Percentiles rank a stretch among this genome's conserved stretches.
These are phyloP conservation scores for Aphodius sticticus DNA, from an alignment of 2,888 invertebrate genomes.

Conservation along the genomic window DNA sequence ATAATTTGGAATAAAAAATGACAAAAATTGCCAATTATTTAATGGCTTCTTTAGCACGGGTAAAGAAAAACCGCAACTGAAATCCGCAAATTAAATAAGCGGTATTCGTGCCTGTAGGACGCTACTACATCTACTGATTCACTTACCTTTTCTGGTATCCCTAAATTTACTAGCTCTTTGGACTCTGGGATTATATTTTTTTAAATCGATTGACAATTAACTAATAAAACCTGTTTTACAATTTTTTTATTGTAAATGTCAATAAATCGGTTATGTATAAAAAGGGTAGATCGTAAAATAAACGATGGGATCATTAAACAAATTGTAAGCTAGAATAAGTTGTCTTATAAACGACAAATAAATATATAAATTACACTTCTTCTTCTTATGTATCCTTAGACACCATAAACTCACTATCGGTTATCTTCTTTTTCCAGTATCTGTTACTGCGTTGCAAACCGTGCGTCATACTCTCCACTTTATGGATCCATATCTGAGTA, in stretches of 20 bases:
- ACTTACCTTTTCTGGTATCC: too few relatives aligned
- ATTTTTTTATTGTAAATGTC: neutral
- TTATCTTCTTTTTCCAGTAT: conserved; percentile 48
- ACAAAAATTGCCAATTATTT: too few relatives aligned
- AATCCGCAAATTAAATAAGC: too few relatives aligned
- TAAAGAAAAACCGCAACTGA: too few relatives aligned
- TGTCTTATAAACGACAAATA: conserved; percentile 8
- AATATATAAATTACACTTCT: conserved; percentile 15
- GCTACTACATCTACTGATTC: too few relatives aligned
- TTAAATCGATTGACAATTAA: too few relatives aligned
- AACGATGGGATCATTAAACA: neutral
- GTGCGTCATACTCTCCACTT: conserved; percentile 47
- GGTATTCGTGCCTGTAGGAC: too few relatives aligned
- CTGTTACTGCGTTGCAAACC: conserved; percentile 46
- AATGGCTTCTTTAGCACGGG: too few relatives aligned
- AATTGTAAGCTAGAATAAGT: neutral
- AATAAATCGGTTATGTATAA: neutral
- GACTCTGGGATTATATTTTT: too few relatives aligned
- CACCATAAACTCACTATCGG: conserved; percentile 45
- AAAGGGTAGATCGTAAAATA: neutral
- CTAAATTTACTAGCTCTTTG: too few relatives aligned
- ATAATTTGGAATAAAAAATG: too few relatives aligned
- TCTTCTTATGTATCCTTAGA: conserved; percentile 41
- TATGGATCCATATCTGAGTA: conserved; percentile 44
- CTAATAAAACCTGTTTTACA: neutral